Base-by-base conservation (phyloP, 2,797 vertebrate genomes). In the Discoglossus pictus region DNA sequence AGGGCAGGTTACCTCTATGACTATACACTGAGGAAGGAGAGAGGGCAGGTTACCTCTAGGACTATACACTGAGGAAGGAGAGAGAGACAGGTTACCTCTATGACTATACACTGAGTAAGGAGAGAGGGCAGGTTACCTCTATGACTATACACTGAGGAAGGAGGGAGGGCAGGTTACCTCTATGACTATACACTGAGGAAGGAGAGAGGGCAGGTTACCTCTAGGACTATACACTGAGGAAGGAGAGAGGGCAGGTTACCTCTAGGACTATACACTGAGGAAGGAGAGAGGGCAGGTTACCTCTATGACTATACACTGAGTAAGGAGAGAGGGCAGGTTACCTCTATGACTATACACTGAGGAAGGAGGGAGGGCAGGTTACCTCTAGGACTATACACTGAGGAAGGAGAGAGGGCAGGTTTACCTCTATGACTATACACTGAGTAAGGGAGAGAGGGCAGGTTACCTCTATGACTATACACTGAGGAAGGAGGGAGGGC, bases 361-460 rank as follows among this genome's bases (percentile, higher is more conserved):
- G 15, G 7, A 63, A 38, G 3, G 11, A 24, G 20, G 58, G 24
- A 21, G 11, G 56, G 17, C n/a, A 38, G n/a, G 16, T 10, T 23
- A 18, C 13, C 10, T 3, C 3, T 15, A 5, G 15, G 7, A n/a
- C n/a, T n/a, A n/a, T n/a, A n/a, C n/a, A n/a, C n/a, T n/a, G n/a
- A n/a, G n/a, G n/a, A 63, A 38, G 3, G 11, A 24, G 20, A 61
- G 24, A 21, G 11, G 56, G 17, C n/a, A 38, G n/a, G 16, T 10
- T 23, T n/a, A 18, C 13, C 10, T 3, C 3, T 15, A 5, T 10
- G 7, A n/a, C n/a, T n/a, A n/a, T n/a, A n/a, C n/a, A n/a, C n/a
- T n/a, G n/a, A n/a, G n/a, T n/a, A n/a, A 63, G 35, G 3, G 11
- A 24, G 20, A 61, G 24, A 21, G 11, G 56, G 17, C n/a, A 38